Evolutionary conservation across 1,140 invertebrate genomes (phyloP).

Genomic region (Heliothis virescens): DNA sequence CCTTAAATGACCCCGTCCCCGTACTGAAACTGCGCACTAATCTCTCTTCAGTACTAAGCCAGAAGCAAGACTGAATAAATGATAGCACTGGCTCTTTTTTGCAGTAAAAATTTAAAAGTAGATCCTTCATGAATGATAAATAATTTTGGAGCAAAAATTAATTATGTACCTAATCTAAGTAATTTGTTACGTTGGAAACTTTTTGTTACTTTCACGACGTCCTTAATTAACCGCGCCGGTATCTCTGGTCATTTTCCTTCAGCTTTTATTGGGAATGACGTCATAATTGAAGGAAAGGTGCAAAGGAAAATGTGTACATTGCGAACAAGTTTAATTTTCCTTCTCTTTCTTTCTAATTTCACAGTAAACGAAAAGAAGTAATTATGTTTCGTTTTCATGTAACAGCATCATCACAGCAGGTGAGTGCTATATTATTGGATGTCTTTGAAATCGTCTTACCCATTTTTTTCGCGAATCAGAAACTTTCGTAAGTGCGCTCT

Average conservation of each 20-base stretch:
- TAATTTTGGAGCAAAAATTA: not conserved
- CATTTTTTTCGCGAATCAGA: too few relatives aligned
- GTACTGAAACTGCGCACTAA: not conserved
- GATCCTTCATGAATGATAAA: not conserved
- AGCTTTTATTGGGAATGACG: not conserved
- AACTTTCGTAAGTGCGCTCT: too few relatives aligned
- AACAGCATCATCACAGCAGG: too few relatives aligned
- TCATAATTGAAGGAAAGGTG: not conserved
- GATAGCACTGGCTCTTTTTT: not conserved
- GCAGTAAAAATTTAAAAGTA: not conserved
- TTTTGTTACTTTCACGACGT: not conserved
- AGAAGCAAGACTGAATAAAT: too few relatives aligned
- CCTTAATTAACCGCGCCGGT: slow-evolving; percentile 10
- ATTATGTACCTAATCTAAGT: not conserved
- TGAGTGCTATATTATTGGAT: too few relatives aligned
- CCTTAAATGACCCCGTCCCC: too few relatives aligned
- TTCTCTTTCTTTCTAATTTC: not conserved
- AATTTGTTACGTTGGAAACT: not conserved
- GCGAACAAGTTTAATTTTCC: not conserved
- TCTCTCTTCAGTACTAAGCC: not conserved
- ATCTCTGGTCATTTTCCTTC: not conserved
- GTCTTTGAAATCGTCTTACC: too few relatives aligned
- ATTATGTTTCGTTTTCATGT: too few relatives aligned
- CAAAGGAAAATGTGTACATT: not conserved
- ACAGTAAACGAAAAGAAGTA: not conserved